These are phyloP conservation scores for Drosophila busckii DNA, from an alignment of 1,140 invertebrate species.

Conservation along the genomic window DNA sequence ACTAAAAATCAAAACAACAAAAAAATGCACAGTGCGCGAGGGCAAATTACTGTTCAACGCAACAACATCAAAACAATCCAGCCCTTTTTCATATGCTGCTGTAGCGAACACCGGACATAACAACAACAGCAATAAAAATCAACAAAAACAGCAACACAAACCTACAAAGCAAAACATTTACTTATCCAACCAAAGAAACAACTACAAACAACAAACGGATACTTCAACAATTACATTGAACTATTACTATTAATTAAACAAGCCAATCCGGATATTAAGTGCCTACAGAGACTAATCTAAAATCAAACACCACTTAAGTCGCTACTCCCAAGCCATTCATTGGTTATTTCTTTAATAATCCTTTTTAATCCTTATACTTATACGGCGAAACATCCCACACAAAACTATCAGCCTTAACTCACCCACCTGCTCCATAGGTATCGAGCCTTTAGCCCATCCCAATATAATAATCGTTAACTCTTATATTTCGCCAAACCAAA, in stretches of 20 bases:
- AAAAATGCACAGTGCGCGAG: too few species aligned
- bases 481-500: slow-evolving; percentile 8
- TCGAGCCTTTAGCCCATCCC: slow-evolving; percentile 6
- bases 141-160: not conserved
- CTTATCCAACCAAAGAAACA: not conserved
- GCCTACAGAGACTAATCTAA: too few species aligned
- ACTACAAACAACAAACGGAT: not conserved
- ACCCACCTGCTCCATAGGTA: slow-evolving; percentile 4
- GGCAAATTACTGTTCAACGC: not conserved
- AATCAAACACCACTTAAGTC: not conserved
- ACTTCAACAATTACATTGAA: not conserved
- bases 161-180: too few species aligned
- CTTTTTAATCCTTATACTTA: not conserved
- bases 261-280: too few species aligned
- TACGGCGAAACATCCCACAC: slow-evolving; percentile 1
- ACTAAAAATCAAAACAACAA: too few species aligned
- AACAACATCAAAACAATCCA: slow-evolving; percentile 1
- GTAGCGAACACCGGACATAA: not conserved
- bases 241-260: slow-evolving; percentile 1
- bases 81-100: not conserved
- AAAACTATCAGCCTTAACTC: not conserved
- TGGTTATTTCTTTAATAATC: slow-evolving; percentile 1
- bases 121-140: too few species aligned
- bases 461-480: slow-evolving; percentile 16
- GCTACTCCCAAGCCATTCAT: slow-evolving; percentile 1